A percentile compares a stretch with the other conserved stretches of the same genome.
Conservation (phyloP, 2,888 invertebrate species). For the Chrysolina haemoptera region DNA sequence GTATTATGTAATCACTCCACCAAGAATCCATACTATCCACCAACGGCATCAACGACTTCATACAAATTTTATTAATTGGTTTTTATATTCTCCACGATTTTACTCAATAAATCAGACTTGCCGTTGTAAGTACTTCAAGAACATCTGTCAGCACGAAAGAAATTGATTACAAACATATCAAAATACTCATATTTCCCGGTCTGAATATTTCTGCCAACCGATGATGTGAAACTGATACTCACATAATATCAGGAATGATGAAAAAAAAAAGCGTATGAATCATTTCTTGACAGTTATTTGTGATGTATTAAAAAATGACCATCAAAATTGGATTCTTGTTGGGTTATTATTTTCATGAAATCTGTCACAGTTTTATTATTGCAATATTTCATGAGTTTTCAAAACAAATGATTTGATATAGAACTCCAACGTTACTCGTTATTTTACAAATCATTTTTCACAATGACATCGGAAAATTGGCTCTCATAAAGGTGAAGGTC, state of each 20-base stretch:
- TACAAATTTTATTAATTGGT: too few species aligned
- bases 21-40: too few species aligned
- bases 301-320: background rate
- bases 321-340: background rate
- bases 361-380: background rate
- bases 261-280: background rate
- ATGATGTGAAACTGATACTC: background rate
- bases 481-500: background rate
- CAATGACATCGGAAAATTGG: background rate
- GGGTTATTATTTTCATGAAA: background rate
- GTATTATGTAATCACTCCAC: too few species aligned
- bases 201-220: too few species aligned
- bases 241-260: background rate
- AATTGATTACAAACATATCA: background rate
- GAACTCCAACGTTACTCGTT: background rate
- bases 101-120: too few species aligned
- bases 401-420: background rate
- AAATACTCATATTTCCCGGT: background rate
- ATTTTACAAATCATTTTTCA: background rate
- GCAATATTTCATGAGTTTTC: slow-evolving; percentile 1
- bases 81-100: too few species aligned
- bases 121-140: background rate
- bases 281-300: background rate
- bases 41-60: too few species aligned
- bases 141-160: background rate